phyloP scores from a whole-genome alignment of 2,888 invertebrate species.

The Torymus aiolomorphi region DNA sequence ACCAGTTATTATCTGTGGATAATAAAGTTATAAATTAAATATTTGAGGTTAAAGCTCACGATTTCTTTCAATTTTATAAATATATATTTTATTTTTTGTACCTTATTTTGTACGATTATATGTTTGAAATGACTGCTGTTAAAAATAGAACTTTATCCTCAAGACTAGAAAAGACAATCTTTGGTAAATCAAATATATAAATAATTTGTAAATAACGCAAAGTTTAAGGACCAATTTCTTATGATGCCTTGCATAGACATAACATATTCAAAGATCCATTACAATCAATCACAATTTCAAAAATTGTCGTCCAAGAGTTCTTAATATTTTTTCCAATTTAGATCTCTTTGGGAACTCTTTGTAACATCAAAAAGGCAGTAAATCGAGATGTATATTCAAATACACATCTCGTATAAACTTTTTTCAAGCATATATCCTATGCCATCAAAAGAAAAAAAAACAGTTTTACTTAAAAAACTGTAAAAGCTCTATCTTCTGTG shows the following conservation, averaged over 20 bases:
- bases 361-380: conserved; percentile 23
- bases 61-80: background rate
- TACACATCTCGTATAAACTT: background rate
- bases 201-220: conserved; percentile 25
- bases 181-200: conserved; percentile 45
- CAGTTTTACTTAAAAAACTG: too few species aligned
- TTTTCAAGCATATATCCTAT: background rate
- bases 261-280: conserved; percentile 24
- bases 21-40: conserved; percentile 19
- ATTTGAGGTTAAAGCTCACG: conserved; percentile 20
- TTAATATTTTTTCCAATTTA: background rate
- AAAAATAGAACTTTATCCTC: conserved; percentile 4
- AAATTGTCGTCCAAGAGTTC: conserved; percentile 13
- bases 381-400: conserved; percentile 2
- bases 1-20: background rate
- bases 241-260: background rate
- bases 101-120: conserved; percentile 2
- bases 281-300: conserved; percentile 16
- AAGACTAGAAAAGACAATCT: conserved; percentile 30
- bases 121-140: background rate
- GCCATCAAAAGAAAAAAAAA: too few species aligned
- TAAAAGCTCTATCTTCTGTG: too few species aligned
- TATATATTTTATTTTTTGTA: conserved; percentile 24
- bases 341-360: conserved; percentile 6
- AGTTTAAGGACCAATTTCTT: conserved; percentile 38